These are phyloP conservation scores for Dasypogon diadema DNA, from an alignment of 2,888 invertebrate genomes.

Conservation along the genomic window DNA sequence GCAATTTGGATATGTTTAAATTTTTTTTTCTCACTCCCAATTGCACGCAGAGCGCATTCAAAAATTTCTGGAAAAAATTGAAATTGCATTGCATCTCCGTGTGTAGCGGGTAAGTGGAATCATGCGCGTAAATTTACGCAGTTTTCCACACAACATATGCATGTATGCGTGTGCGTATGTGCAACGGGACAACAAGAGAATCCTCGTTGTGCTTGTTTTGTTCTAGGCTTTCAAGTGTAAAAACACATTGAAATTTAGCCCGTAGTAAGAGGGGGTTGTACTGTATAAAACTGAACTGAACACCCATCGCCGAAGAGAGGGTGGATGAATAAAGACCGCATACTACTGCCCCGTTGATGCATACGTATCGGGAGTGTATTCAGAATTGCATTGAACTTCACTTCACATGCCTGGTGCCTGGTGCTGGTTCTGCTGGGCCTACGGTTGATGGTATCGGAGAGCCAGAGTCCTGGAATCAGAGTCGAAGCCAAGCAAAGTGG, in stretches of 20 bases:
- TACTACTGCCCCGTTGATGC: too few species aligned
- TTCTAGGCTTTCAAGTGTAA: background rate
- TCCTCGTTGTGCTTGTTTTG: conserved; percentile 19
- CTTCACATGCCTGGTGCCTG: background rate
- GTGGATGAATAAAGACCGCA: too few species aligned
- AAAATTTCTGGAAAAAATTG: background rate
- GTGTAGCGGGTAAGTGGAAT: background rate
- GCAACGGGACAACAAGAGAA: conserved; percentile 4
- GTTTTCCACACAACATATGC: conserved; percentile 14
- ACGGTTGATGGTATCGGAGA: background rate
- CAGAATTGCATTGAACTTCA: conserved; percentile 22
- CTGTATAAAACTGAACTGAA: too few species aligned
- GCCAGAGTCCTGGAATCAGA: background rate
- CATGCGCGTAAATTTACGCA: conserved; percentile 50
- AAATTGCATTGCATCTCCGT: conserved; percentile 6
- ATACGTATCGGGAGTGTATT: too few species aligned
- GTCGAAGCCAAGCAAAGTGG: background rate
- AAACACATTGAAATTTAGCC: conserved; percentile 13
- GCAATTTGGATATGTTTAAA: too few species aligned
- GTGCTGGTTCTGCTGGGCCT: background rate
- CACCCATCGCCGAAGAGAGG: too few species aligned
- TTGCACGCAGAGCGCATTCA: too few species aligned
- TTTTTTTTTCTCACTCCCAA: background rate
- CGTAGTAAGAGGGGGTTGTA: too few species aligned
- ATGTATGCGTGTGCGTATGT: conserved; percentile 31